Evolutionary conservation across 1,140 invertebrate species (phyloP).

Genomic region (Bombus affinis): DNA sequence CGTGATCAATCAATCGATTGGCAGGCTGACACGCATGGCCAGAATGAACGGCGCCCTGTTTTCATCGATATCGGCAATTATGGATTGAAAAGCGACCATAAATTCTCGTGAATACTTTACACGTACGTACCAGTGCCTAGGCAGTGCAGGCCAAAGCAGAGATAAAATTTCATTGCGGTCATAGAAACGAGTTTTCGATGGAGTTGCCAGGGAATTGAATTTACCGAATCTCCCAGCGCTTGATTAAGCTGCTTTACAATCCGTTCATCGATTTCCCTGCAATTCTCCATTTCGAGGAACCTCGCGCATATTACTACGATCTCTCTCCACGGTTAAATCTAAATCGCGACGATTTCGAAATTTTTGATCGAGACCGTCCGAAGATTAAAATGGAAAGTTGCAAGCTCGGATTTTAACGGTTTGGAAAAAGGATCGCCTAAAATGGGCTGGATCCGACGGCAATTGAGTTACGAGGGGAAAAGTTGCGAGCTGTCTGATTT

Average conservation of each 20-base stretch:
- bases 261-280: constrained; percentile 23
- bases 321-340: too few relatives aligned
- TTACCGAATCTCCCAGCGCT: constrained; percentile 55
- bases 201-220: constrained; percentile 60
- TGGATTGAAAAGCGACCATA: constrained; percentile 64
- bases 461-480: not conserved
- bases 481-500: not conserved
- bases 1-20: constrained; percentile 44
- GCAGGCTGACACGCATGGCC: constrained; percentile 31
- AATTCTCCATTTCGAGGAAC: constrained; percentile 3
- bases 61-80: constrained; percentile 54
- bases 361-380: not conserved
- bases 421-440: not conserved
- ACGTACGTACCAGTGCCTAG: constrained; percentile 6
- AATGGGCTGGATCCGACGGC: not conserved
- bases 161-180: constrained; percentile 59
- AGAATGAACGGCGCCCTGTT: constrained; percentile 49
- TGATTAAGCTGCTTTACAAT: constrained; percentile 58
- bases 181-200: constrained; percentile 26
- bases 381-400: not conserved
- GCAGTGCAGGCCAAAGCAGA: too few relatives aligned
- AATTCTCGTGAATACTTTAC: constrained; percentile 68
- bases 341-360: not conserved
- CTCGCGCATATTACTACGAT: not conserved
- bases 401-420: not conserved